Evolutionary conservation across 2,888 invertebrate genomes (phyloP), one percentile per base, ranked within the genome.

Genomic region (Ernsta delagoae): DNA sequence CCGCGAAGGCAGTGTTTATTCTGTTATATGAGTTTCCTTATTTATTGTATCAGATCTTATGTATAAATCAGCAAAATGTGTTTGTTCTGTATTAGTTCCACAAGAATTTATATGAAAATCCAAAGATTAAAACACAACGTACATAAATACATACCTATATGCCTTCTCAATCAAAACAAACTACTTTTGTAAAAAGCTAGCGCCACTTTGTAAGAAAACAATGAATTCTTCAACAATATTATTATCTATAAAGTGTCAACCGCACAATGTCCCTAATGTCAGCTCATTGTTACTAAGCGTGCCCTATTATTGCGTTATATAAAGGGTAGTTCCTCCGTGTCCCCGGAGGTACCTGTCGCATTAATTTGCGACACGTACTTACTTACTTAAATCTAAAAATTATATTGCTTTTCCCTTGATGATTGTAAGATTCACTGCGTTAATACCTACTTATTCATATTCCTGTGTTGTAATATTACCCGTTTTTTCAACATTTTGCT

Each of bases 261-360:
- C 74, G 78, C 79, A 85, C 81, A 82, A 84, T 87, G 84, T 76
- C 82, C 83, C 79, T 81, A 87, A 85, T 83, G 81, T 78, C 74
- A 72, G 75, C 77, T 83, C 50, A 76, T 81, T 84, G 71, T 78
- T 80, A 81, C 83, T 86, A 85, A 89, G 84, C 82, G 80, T 79
- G 77, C 73, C 83, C 84, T 85, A 88, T 90, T 90, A 90, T 90
- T 89, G 87, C 87, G 89, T 91, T 89, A 90, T 90, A 90, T 88
- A 89, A 87, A 84, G 77, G 85, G 83, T 83, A 83, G 81, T 78
- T 79, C 36, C 6, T 36, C 81, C 75, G 72, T 59, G 77, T 88
- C 92, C 86, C 91, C 34, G 50, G 87, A 82, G 92, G 83, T 87
- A 87, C 87, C 90, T 92, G 92, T 92, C 92, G 79, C 82, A 80